These are phyloP conservation scores for Meliscaeva auricollis DNA, from an alignment of 2,888 invertebrate species.

Conservation along the genomic window DNA sequence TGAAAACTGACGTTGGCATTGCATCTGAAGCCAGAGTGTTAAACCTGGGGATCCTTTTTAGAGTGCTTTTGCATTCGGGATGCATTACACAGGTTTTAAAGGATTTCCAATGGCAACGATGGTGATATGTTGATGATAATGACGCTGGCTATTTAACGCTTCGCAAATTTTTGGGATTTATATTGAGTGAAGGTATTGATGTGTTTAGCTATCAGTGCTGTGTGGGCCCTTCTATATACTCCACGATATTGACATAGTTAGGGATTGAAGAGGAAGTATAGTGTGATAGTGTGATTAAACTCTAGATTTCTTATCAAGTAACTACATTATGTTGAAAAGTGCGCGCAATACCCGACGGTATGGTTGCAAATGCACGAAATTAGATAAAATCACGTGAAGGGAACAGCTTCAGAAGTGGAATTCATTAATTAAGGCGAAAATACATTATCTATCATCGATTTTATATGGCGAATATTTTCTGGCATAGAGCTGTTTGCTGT, in stretches of 20 bases:
- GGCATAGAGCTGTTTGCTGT: no score
- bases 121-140: constrained; percentile 43
- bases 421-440: constrained; percentile 16
- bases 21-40: not conserved
- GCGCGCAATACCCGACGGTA: not conserved
- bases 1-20: not conserved
- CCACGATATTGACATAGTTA: not conserved
- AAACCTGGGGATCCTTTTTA: constrained; percentile 18
- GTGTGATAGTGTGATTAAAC: constrained; percentile 34
- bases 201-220: constrained; percentile 34
- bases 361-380: not conserved
- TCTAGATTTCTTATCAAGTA: constrained; percentile 40
- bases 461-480: not conserved
- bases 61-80: constrained; percentile 45
- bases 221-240: not conserved
- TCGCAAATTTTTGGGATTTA: constrained; percentile 30
- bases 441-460: not conserved
- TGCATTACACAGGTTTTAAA: constrained; percentile 43
- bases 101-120: constrained; percentile 43
- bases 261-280: not conserved
- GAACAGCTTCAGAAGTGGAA: constrained; percentile 1
- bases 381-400: constrained; percentile 2
- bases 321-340: constrained; percentile 31
- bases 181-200: constrained; percentile 37
- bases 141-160: constrained; percentile 48